Evolutionary conservation across 1,140 invertebrate species (phyloP), one percentile per base, ranked within the genome.

Genomic region (Camponotus floridanus): DNA sequence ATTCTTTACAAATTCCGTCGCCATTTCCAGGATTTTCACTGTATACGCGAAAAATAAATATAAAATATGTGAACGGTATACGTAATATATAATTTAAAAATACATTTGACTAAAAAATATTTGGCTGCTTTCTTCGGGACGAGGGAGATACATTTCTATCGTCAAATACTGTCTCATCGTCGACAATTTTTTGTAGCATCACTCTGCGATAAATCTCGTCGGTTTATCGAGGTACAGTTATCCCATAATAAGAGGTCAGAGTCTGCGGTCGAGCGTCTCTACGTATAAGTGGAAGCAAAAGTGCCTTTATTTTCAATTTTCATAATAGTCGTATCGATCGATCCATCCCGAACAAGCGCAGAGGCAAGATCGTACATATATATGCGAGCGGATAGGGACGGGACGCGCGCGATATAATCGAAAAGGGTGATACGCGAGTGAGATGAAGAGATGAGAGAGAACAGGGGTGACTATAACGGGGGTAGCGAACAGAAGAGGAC

Each of bases 221-320:
- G 8, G 13, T 67, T 71, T 26, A 42, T 42, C 65, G 15, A 80
- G 21, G 21, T 31, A 62, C n/a, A 39, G 45, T 74, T 2, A 3
- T 33, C 1, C 26, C n/a, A 6, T 64, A 78, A 76, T 51, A 55
- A 0, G 2, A 57, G n/a, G 15, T 64, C 31, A 55, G 31, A 83
- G 21, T 65, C 6, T 65, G 48, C 4, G 57, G 8, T 59, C 83
- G 74, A 86, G 48, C 70, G 64, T 79, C 48, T 81, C 70, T 64
- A 42, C 64, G 36, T 80, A 70, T 55, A 70, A 87, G 87, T 85
- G 65, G 67, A 26, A 68, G 87, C 36, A 61, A 89, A 80, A 80
- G 55, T 88, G 73, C 62, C 74, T 87, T 90, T 89, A 89, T 90
- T 90, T 89, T 90, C 86, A 90, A 90, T 90, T 90, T 90, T 90